These are phyloP conservation scores for Aphis gossypii DNA, from an alignment of 1,140 invertebrate genomes.

Conservation along the genomic window DNA sequence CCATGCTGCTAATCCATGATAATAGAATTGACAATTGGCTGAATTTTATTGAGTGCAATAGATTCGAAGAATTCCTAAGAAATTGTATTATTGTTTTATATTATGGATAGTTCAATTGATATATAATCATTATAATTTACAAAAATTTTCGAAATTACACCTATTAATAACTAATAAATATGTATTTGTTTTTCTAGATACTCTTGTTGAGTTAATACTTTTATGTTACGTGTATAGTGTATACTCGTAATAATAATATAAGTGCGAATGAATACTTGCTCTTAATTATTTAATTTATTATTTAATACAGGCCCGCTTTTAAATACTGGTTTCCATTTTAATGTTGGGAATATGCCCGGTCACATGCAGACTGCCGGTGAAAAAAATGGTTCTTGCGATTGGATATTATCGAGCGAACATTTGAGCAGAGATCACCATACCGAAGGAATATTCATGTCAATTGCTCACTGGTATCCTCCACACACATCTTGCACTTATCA, in stretches of 20 bases:
- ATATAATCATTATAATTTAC: too few relatives aligned
- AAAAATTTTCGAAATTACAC: too few relatives aligned
- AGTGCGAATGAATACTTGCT: not conserved
- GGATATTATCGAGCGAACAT: slow-evolving; percentile 82
- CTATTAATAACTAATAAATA: too few relatives aligned
- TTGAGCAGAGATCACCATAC: slow-evolving; percentile 76
- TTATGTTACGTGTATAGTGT: too few relatives aligned
- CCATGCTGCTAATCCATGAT: too few relatives aligned
- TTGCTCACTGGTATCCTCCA: slow-evolving; percentile 91
- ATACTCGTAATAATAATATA: not conserved
- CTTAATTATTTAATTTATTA: not conserved
- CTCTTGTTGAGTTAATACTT: too few relatives aligned
- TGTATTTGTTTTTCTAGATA: not conserved
- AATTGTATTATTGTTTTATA: too few relatives aligned
- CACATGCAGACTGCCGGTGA: slow-evolving; percentile 84
- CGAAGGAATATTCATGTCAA: slow-evolving; percentile 87
- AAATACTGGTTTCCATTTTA: slow-evolving; percentile 92
- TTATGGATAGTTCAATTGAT: too few relatives aligned
- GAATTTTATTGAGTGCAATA: too few relatives aligned
- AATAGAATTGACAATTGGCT: too few relatives aligned
- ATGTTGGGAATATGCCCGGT: slow-evolving; percentile 90
- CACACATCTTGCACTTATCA: slow-evolving; percentile 89
- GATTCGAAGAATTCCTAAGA: too few relatives aligned
- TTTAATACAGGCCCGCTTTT: slow-evolving; percentile 74
- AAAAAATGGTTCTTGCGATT: slow-evolving; percentile 84